These are phyloP conservation scores for Periparus ater DNA, from an alignment of 2,797 vertebrate species.

Conservation along the genomic window DNA sequence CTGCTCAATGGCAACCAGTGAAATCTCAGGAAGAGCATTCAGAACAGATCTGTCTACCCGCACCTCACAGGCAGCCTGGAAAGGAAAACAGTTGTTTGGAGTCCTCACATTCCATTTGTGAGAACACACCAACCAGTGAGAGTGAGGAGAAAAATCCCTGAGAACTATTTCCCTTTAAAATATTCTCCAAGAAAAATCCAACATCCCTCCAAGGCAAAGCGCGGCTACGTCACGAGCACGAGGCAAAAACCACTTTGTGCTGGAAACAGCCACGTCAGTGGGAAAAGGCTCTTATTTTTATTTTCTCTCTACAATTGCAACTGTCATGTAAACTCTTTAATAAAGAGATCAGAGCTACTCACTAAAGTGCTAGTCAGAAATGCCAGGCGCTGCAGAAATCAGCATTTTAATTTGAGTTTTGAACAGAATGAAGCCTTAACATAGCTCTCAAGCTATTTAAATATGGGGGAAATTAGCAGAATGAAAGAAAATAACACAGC, in stretches of 20 bases:
- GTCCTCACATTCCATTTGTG: background rate
- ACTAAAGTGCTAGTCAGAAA: slow-evolving; percentile 40
- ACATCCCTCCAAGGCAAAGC: background rate
- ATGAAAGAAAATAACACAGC: slow-evolving; percentile 63
- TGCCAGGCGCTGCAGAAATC: slow-evolving; percentile 28
- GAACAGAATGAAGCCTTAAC: slow-evolving; percentile 47
- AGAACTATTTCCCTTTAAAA: background rate
- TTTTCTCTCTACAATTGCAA: slow-evolving; percentile 43
- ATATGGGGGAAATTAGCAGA: slow-evolving; percentile 41
- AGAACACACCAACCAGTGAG: background rate
- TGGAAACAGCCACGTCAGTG: background rate
- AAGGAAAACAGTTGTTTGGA: background rate
- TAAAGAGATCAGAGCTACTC: slow-evolving; percentile 50
- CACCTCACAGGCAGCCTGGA: background rate
- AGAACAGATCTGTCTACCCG: background rate
- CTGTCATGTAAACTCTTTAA: slow-evolving; percentile 45
- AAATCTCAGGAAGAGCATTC: background rate
- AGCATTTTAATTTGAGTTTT: slow-evolving; percentile 52
- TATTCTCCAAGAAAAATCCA: background rate
- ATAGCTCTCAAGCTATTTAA: slow-evolving; percentile 54
- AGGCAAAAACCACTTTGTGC: background rate
- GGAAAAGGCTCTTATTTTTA: slow-evolving; percentile 34
- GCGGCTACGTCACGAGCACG: fast-evolving
- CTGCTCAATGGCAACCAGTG: background rate
- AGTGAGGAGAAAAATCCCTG: background rate